Percentiles rank a stretch among this genome's conserved stretches.
Evolutionary conservation across 2,797 vertebrate genomes (phyloP).

Genomic region (Botia almorhae): DNA sequence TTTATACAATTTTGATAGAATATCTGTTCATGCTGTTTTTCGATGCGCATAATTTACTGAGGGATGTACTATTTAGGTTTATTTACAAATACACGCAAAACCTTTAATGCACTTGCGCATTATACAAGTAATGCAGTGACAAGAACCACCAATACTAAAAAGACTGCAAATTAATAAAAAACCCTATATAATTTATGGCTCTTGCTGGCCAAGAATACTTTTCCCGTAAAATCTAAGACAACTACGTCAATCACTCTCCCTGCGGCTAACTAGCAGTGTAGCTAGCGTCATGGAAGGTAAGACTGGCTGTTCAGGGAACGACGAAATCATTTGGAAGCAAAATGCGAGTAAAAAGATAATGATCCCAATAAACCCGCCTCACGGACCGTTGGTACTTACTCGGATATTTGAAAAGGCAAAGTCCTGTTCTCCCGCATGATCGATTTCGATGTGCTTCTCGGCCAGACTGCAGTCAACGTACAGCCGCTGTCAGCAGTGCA

Average conservation of each 20-base stretch:
- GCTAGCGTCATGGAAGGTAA: slow-evolving; percentile 35
- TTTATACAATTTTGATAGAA: neutral
- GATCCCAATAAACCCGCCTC: neutral
- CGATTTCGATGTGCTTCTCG: slow-evolving; percentile 42
- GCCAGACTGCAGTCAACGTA: slow-evolving; percentile 2
- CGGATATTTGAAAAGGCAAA: slow-evolving; percentile 43
- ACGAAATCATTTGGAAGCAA: slow-evolving; percentile 9
- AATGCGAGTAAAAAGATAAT: slow-evolving; percentile 3
- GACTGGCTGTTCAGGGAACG: slow-evolving; percentile 3
- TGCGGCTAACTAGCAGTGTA: slow-evolving; percentile 39
- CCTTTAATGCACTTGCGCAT: neutral
- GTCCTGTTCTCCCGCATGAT: slow-evolving; percentile 48
- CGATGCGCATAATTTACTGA: neutral
- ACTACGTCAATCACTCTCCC: slow-evolving; percentile 49
- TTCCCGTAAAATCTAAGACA: slow-evolving; percentile 38
- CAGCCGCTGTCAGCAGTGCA: slow-evolving; percentile 42
- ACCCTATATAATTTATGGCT: neutral
- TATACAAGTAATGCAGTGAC: neutral
- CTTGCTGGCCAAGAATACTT: slow-evolving; percentile 21
- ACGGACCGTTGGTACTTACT: slow-evolving; percentile 51
- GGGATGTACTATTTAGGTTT: neutral
- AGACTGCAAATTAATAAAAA: slow-evolving; percentile 1
- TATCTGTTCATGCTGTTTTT: neutral
- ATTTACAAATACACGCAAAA: neutral
- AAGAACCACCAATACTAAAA: neutral